phyloP scores from a whole-genome alignment of 2,113 vertebrate genomes.

The Halichoerus grypus region DNA sequence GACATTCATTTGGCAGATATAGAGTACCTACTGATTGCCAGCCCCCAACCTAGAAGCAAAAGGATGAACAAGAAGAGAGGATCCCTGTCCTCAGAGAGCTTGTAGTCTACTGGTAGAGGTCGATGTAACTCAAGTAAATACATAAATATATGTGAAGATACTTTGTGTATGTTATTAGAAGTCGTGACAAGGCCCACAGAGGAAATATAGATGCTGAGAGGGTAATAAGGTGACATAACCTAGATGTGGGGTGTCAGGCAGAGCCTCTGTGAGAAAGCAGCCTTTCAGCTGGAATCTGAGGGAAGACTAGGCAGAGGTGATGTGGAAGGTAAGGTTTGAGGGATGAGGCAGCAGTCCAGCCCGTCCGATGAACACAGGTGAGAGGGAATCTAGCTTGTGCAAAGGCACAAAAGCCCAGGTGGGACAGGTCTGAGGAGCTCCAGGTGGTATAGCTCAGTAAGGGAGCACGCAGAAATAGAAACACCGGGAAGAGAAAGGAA shows the following conservation, averaged over 20 bases:
- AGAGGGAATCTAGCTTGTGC: not conserved
- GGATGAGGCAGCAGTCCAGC: not conserved
- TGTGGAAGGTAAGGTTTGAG: not conserved
- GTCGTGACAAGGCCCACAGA: not conserved
- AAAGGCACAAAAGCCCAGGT: not conserved
- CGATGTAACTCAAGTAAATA: not conserved
- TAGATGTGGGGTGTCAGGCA: not conserved
- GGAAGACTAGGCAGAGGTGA: not conserved
- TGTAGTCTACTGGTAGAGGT: too few relatives aligned
- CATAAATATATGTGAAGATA: rapidly evolving
- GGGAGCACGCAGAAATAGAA: not conserved
- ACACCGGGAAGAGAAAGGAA: not conserved
- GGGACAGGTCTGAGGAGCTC: not conserved
- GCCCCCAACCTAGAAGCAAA: not conserved
- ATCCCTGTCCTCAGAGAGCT: not conserved
- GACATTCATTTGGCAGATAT: not conserved
- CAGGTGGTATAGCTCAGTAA: not conserved
- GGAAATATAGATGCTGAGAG: not conserved
- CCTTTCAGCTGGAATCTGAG: not conserved
- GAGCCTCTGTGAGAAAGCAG: not conserved
- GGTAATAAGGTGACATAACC: not conserved
- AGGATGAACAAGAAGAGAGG: not conserved
- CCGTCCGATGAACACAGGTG: rapidly evolving
- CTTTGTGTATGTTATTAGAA: not conserved
- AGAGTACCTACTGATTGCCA: not conserved